Conservation (phyloP, 2,113 vertebrate genomes). For the Zosterops pallidus region DNA sequence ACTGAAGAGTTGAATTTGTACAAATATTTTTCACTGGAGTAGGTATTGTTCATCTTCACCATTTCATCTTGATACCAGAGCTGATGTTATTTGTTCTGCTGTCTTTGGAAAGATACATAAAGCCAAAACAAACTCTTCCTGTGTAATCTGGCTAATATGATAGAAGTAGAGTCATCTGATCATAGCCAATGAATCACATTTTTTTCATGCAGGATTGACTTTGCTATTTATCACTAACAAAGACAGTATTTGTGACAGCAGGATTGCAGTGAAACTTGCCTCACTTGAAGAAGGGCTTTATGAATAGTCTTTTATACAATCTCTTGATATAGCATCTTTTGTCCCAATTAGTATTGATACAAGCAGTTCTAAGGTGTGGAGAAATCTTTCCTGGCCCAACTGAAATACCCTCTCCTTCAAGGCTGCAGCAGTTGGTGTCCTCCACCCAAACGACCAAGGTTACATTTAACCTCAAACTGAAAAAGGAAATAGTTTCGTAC, state of each 20-base stretch:
- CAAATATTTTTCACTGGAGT: neutral
- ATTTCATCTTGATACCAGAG: neutral
- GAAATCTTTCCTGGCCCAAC: neutral
- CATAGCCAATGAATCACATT: neutral
- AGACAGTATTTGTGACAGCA: neutral
- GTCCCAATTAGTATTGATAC: neutral
- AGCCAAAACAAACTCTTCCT: neutral
- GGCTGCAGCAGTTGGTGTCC: neutral
- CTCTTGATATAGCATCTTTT: neutral
- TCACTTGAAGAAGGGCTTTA: neutral
- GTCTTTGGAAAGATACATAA: neutral
- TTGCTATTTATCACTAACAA: neutral
- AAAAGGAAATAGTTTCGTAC: conserved; percentile 46
- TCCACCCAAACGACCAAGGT: neutral
- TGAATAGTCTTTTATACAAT: neutral
- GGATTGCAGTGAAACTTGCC: neutral
- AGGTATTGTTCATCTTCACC: neutral
- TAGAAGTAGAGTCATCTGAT: neutral
- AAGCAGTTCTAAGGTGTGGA: neutral
- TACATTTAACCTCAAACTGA: conserved; percentile 37
- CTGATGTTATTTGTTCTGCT: neutral
- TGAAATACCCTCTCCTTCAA: neutral
- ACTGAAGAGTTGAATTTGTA: neutral
- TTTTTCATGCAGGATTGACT: neutral
- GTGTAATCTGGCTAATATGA: neutral